A percentile compares a stretch with the other conserved stretches of the same genome.
These are phyloP conservation scores for Aleiodes testaceus DNA, from an alignment of 2,888 invertebrate species.

Conservation along the genomic window DNA sequence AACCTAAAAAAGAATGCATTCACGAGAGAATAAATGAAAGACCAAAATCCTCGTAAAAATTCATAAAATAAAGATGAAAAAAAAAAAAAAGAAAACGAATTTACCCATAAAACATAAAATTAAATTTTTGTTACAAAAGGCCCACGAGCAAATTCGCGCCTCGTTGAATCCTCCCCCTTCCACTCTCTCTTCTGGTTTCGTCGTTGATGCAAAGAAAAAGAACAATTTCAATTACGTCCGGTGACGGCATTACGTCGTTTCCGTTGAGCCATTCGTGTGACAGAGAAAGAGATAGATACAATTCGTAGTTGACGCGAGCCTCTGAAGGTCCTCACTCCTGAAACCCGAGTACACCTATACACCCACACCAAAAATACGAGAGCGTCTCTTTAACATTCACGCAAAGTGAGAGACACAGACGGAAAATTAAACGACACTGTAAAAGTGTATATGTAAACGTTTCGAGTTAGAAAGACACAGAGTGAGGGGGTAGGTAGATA, in stretches of 20 bases:
- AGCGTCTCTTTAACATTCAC: constrained; percentile 30
- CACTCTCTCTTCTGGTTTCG: constrained; percentile 22
- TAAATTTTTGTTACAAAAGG: constrained; percentile 26
- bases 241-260: constrained; percentile 53
- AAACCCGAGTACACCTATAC: not conserved
- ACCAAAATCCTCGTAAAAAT: constrained; percentile 33
- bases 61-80: constrained; percentile 3
- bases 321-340: constrained; percentile 34
- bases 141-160: constrained; percentile 25
- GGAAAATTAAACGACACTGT: constrained; percentile 41
- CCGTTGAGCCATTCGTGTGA: constrained; percentile 42
- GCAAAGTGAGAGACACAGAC: constrained; percentile 25
- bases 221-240: constrained; percentile 53
- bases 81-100: constrained; percentile 20
- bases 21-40: constrained; percentile 1
- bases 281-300: constrained; percentile 42
- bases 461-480: not conserved
- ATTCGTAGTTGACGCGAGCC: constrained; percentile 50
- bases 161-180: not conserved
- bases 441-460: constrained; percentile 15
- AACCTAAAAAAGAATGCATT: not conserved
- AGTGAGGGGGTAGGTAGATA: constrained; percentile 40
- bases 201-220: constrained; percentile 50
- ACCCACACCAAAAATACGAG: not conserved
- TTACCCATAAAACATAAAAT: constrained; percentile 23